phyloP scores from a whole-genome alignment of 2,113 vertebrate genomes.

The Lampris incognitus region DNA sequence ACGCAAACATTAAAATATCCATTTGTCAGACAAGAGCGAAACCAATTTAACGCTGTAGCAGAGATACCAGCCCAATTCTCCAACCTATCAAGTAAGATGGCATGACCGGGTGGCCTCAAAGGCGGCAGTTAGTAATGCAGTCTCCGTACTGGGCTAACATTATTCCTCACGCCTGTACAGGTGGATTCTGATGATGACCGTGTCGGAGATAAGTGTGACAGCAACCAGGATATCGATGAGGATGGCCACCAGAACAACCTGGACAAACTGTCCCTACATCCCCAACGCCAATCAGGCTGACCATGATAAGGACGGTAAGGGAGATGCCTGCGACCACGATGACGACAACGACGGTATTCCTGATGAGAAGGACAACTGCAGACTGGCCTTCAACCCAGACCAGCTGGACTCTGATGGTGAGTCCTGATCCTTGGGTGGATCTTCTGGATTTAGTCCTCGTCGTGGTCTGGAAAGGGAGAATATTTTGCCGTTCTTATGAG shows the following conservation, averaged over 20 bases:
- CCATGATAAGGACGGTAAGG: constrained; percentile 98
- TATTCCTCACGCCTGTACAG: constrained; percentile 69
- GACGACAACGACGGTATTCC: constrained; percentile 98
- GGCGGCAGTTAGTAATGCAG: too few relatives aligned
- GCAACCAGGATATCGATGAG: constrained; percentile 98
- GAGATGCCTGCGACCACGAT: constrained; percentile 96
- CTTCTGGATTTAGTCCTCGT: too few relatives aligned
- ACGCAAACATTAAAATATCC: too few relatives aligned
- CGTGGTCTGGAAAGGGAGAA: neutral
- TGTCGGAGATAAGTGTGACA: constrained; percentile 96
- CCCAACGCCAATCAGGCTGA: constrained; percentile 98
- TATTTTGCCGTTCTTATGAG: neutral
- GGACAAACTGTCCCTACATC: constrained; percentile 98
- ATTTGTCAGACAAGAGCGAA: too few relatives aligned
- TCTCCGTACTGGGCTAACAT: constrained; percentile 3
- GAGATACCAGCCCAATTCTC: too few relatives aligned
- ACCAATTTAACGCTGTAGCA: too few relatives aligned
- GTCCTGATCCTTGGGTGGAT: constrained; percentile 19
- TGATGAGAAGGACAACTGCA: constrained; percentile 97
- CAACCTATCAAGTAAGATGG: too few relatives aligned
- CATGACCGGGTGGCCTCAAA: too few relatives aligned
- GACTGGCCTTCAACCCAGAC: constrained; percentile 92
- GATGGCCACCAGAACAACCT: constrained; percentile 99
- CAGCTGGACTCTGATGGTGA: constrained; percentile 95
- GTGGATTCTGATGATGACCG: constrained; percentile 94